phyloP scores from a whole-genome alignment of 1,140 invertebrate genomes.

The Apis florea region DNA sequence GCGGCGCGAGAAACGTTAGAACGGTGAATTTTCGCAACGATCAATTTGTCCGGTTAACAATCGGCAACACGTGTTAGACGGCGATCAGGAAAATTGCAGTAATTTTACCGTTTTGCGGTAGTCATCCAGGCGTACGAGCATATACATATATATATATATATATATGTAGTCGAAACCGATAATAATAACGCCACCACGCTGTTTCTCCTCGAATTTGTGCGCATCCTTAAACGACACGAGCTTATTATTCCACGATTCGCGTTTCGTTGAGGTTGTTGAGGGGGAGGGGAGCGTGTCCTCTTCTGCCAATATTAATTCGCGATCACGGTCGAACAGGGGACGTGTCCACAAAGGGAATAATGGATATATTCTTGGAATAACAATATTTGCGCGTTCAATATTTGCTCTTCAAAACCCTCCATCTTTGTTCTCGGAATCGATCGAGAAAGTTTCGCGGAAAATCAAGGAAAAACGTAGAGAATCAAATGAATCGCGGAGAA shows the following conservation, averaged over 20 bases:
- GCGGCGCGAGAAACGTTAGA: constrained; percentile 56
- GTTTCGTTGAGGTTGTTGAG: constrained; percentile 21
- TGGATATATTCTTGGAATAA: constrained; percentile 2
- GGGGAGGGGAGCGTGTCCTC: background rate
- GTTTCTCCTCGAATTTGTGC: constrained; percentile 18
- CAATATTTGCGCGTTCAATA: background rate
- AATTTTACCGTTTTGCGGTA: constrained; percentile 62
- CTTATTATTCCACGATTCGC: constrained; percentile 23
- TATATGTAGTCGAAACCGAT: constrained; percentile 49
- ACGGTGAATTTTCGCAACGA: constrained; percentile 65
- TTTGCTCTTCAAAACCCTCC: background rate
- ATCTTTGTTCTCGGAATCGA: too few species aligned
- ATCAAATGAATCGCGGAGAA: too few species aligned
- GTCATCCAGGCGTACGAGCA: constrained; percentile 51
- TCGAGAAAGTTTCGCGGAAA: background rate
- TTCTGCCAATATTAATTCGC: constrained; percentile 14
- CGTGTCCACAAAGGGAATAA: too few species aligned
- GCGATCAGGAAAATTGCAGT: constrained; percentile 60
- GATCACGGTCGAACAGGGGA: background rate
- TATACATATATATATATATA: background rate
- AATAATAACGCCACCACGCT: constrained; percentile 55
- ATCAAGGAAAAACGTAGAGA: too few species aligned
- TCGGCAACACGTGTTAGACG: constrained; percentile 62
- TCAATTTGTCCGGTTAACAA: constrained; percentile 60
- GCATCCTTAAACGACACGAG: constrained; percentile 47